A percentile compares a stretch with the other conserved stretches of the same genome.
phyloP scores from a whole-genome alignment of 1,140 invertebrate species.

The Tetramorium simillimum region DNA sequence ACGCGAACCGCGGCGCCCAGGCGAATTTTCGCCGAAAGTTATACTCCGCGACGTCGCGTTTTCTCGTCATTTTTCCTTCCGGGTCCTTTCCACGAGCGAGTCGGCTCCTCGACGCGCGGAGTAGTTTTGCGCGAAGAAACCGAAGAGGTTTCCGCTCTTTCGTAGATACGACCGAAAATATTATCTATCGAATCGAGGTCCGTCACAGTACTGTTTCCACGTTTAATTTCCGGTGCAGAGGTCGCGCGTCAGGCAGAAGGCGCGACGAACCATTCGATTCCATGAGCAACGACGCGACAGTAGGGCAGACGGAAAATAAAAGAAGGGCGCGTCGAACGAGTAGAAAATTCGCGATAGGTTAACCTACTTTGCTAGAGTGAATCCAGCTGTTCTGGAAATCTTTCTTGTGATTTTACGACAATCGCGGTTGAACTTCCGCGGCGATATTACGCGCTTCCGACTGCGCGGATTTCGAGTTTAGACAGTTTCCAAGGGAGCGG shows the following conservation, averaged over 20 bases:
- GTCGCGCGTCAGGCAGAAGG: neutral
- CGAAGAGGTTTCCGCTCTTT: neutral
- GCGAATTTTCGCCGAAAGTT: constrained; percentile 3
- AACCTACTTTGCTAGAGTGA: constrained; percentile 39
- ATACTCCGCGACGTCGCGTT: neutral
- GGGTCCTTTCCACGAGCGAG: neutral
- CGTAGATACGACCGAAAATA: constrained; percentile 24
- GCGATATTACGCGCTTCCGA: constrained; percentile 41
- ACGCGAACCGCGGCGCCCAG: neutral
- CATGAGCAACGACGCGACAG: neutral
- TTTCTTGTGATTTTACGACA: constrained; percentile 42
- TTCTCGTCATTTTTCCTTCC: neutral
- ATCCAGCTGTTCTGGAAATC: constrained; percentile 30
- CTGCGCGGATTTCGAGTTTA: constrained; percentile 22
- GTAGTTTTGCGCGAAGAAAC: no score
- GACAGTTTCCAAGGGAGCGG: constrained; percentile 2
- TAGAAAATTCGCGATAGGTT: constrained; percentile 56
- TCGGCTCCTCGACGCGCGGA: neutral
- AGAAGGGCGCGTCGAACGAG: constrained; percentile 40
- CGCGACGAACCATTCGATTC: constrained; percentile 9
- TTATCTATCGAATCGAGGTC: constrained; percentile 9
- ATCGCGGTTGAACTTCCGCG: constrained; percentile 34
- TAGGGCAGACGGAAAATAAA: constrained; percentile 7
- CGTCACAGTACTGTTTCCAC: constrained; percentile 18
- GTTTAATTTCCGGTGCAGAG: constrained; percentile 50